phyloP scores from a whole-genome alignment of 2,113 vertebrate genomes.

The Collichthys lucidus region DNA sequence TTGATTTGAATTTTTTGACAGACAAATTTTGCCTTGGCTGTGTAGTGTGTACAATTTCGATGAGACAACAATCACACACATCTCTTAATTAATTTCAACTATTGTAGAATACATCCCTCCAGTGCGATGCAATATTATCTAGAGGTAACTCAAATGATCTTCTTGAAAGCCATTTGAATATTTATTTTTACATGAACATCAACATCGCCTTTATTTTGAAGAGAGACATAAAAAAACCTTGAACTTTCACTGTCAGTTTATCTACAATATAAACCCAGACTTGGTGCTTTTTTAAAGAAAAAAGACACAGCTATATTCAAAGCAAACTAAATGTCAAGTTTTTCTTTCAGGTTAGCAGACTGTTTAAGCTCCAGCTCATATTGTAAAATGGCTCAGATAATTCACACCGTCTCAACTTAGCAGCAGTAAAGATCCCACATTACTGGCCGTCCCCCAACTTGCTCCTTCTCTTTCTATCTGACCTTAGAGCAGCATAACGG shows the following conservation, averaged over 20 bases:
- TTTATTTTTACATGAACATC: constrained; percentile 2
- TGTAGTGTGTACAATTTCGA: background rate
- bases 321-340: constrained; percentile 6
- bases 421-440: constrained; percentile 35
- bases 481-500: constrained; percentile 35
- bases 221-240: constrained; percentile 2
- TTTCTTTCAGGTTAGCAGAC: background rate
- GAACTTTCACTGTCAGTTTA: background rate
- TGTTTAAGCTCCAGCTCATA: constrained; percentile 20
- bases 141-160: background rate
- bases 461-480: background rate
- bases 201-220: background rate
- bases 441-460: constrained; percentile 14
- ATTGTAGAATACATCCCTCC: background rate
- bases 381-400: constrained; percentile 30
- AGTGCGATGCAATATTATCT: background rate
- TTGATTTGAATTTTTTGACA: constrained; percentile 34
- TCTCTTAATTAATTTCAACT: background rate
- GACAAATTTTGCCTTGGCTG: constrained; percentile 3
- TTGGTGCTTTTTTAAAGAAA: background rate
- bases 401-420: background rate
- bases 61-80: background rate
- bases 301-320: background rate
- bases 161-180: background rate
- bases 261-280: background rate